These are phyloP conservation scores for Corydoras sp. DNA, from an alignment of 2,113 vertebrate species.

Conservation along the genomic window DNA sequence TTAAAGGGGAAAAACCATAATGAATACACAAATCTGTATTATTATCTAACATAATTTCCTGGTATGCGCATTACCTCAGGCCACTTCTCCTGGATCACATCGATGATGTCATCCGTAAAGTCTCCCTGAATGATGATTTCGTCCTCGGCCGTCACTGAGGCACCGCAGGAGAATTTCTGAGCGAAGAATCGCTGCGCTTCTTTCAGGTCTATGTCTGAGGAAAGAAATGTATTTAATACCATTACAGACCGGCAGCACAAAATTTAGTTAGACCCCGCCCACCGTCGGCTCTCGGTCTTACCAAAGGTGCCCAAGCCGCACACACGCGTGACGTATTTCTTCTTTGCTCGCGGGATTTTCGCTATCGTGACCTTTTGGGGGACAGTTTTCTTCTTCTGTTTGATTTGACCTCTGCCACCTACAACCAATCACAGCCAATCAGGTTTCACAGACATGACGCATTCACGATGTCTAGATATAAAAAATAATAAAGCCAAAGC, in stretches of 20 bases:
- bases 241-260: too few relatives aligned
- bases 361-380: constrained; percentile 97
- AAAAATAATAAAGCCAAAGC: too few relatives aligned
- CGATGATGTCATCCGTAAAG: constrained; percentile 97
- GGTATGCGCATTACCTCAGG: constrained; percentile 72
- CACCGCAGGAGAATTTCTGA: constrained; percentile 98
- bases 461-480: too few relatives aligned
- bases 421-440: not conserved
- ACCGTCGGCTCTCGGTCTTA: constrained; percentile 56
- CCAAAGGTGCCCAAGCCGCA: constrained; percentile 94
- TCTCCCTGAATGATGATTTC: constrained; percentile 99
- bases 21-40: too few relatives aligned
- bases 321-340: constrained; percentile 96
- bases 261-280: too few relatives aligned
- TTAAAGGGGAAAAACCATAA: too few relatives aligned
- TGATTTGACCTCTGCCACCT: constrained; percentile 97
- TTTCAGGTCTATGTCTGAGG: constrained; percentile 92
- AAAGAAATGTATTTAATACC: not conserved
- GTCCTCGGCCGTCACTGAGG: constrained; percentile 95
- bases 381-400: constrained; percentile 98
- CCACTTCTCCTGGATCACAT: constrained; percentile 98
- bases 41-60: too few relatives aligned
- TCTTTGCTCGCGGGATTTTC: constrained; percentile 97
- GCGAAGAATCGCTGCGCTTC: constrained; percentile 99
- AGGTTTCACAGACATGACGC: too few relatives aligned